A percentile compares a stretch with the other conserved stretches of the same genome.
phyloP scores from a whole-genome alignment of 2,888 invertebrate species.

The Drosophila ustulata region DNA sequence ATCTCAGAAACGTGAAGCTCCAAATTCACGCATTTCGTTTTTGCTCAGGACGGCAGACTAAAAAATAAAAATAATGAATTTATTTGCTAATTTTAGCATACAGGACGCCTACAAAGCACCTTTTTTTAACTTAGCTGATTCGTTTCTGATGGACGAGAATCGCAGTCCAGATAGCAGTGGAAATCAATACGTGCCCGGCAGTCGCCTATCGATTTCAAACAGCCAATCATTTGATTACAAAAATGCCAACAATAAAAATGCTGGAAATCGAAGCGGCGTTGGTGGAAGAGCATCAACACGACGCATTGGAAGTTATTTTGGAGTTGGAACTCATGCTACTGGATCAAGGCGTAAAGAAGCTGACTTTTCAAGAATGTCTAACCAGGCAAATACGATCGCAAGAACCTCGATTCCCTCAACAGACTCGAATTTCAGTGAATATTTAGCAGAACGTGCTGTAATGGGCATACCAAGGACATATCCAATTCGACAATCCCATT shows the following conservation, averaged over 20 bases:
- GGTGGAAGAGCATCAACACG: conserved; percentile 39
- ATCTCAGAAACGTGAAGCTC: too few species aligned
- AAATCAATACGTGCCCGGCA: conserved; percentile 56
- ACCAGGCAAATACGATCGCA: conserved; percentile 14
- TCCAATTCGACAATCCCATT: conserved; percentile 79
- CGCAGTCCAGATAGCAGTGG: conserved; percentile 71
- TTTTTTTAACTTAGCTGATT: conserved; percentile 47
- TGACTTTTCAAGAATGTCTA: conserved; percentile 42
- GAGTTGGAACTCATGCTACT: not conserved
- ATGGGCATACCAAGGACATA: conserved; percentile 67
- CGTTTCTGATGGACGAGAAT: conserved; percentile 77
- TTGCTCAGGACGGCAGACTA: not conserved
- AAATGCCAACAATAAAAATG: conserved; percentile 34
- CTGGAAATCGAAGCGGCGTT: conserved; percentile 5
- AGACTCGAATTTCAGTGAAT: conserved; percentile 20
- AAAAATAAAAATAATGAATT: not conserved
- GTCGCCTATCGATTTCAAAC: conserved; percentile 56
- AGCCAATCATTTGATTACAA: conserved; percentile 41
- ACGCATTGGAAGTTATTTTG: conserved; percentile 40
- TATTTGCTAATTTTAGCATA: conserved; percentile 43
- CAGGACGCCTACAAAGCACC: conserved; percentile 49
- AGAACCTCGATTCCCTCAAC: conserved; percentile 40
- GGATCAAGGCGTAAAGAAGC: conserved; percentile 25
- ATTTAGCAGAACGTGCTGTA: conserved; percentile 37
- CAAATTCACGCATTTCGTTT: too few species aligned